These are phyloP conservation scores for Cyanoderma ruficeps DNA, from an alignment of 2,113 vertebrate genomes.

Conservation along the genomic window DNA sequence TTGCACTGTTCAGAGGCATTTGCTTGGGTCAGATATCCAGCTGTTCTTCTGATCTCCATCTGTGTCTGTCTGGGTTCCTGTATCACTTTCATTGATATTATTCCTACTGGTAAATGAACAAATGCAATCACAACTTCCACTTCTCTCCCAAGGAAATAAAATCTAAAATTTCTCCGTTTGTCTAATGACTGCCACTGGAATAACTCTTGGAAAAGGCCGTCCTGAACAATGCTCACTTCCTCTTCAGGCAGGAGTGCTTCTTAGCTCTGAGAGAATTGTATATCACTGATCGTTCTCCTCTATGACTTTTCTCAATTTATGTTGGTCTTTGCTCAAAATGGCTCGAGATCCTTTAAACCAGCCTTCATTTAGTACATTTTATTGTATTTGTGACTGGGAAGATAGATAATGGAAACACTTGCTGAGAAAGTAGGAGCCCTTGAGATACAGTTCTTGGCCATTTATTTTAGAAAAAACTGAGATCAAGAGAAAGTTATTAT, in stretches of 20 bases:
- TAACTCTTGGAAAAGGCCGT: not conserved
- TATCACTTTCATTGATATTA: not conserved
- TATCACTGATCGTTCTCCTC: not conserved
- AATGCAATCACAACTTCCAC: not conserved
- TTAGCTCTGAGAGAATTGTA: not conserved
- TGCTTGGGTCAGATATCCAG: not conserved
- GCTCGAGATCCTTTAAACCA: not conserved
- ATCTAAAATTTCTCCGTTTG: not conserved
- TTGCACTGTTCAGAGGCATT: not conserved
- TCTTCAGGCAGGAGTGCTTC: not conserved
- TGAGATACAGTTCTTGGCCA: not conserved
- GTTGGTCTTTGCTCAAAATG: not conserved
- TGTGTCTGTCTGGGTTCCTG: not conserved
- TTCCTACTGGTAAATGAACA: not conserved
- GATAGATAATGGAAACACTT: not conserved
- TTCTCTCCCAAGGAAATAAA: not conserved
- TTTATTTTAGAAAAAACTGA: slow-evolving; percentile 18
- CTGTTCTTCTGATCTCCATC: not conserved
- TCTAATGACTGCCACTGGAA: not conserved
- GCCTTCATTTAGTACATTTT: not conserved
- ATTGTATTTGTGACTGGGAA: not conserved
- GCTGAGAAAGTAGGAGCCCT: not conserved
- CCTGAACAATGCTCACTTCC: not conserved
- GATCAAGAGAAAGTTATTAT: not conserved
- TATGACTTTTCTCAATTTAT: not conserved